Percentiles rank a stretch among this genome's conserved stretches.
These are phyloP conservation scores for Microtus richardsoni DNA, from an alignment of 2,113 vertebrate genomes.

Conservation along the genomic window DNA sequence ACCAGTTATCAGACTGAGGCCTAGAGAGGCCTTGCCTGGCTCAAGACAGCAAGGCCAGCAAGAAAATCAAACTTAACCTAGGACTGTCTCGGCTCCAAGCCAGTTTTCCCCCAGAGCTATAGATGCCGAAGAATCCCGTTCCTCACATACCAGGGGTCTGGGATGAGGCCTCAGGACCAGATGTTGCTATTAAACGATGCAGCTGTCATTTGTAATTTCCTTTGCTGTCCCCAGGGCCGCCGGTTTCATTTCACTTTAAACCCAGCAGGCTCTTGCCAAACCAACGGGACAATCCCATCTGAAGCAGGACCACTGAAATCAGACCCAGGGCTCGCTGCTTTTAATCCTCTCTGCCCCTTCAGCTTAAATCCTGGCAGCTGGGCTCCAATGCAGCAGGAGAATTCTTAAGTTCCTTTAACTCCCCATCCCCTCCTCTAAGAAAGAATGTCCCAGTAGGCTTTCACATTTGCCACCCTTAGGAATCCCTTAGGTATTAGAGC, in stretches of 20 bases:
- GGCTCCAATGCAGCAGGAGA: not conserved
- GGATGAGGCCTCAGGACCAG: conserved; percentile 26
- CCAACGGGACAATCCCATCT: conserved; percentile 42
- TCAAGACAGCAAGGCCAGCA: not conserved
- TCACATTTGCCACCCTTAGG: not conserved
- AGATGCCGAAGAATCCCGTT: not conserved
- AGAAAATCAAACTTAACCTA: not conserved
- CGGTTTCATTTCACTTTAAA: conserved; percentile 73
- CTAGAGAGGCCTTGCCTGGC: not conserved
- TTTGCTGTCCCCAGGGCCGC: conserved; percentile 33
- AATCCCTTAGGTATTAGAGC: not conserved
- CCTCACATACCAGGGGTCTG: not conserved
- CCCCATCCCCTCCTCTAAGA: not conserved
- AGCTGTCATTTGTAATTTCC: conserved; percentile 70
- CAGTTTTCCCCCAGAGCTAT: not conserved
- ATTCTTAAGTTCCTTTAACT: conserved; percentile 6
- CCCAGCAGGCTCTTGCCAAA: conserved; percentile 52
- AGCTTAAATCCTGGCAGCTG: conserved; percentile 34
- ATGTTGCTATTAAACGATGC: conserved; percentile 54
- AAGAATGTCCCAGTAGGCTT: not conserved
- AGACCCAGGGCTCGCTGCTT: not conserved
- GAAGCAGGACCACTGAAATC: conserved; percentile 52
- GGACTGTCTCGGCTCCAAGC: conserved; percentile 1
- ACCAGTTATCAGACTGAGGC: not conserved
- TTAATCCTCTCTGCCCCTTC: not conserved